These are phyloP conservation scores for Pseudococcus viburni DNA, from an alignment of 2,888 invertebrate genomes.

Conservation along the genomic window DNA sequence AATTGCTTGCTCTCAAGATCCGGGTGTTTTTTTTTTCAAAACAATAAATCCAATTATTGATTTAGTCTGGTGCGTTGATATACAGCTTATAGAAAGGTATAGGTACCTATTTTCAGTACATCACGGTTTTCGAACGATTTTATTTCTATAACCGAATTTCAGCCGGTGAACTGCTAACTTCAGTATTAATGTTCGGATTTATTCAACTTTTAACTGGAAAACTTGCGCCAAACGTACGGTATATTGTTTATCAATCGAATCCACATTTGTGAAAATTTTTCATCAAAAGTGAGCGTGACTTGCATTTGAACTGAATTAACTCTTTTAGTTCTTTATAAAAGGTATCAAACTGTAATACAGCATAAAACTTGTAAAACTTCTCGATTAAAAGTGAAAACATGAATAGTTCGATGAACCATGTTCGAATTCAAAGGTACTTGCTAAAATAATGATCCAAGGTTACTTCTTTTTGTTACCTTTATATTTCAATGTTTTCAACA, in stretches of 20 bases:
- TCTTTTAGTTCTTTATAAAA: background rate
- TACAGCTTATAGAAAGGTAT: background rate
- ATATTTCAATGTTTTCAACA: too few species aligned
- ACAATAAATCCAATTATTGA: background rate
- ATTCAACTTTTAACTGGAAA: constrained; percentile 21
- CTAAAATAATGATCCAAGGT: background rate
- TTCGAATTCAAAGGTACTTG: background rate
- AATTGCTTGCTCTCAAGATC: background rate
- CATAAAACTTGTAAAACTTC: background rate
- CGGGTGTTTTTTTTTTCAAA: background rate
- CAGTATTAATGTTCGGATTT: background rate
- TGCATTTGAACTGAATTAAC: background rate
- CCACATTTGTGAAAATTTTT: constrained; percentile 12
- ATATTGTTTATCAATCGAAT: constrained; percentile 17
- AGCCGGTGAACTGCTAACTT: background rate
- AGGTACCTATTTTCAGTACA: too few species aligned
- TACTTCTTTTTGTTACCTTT: background rate
- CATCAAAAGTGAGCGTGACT: background rate
- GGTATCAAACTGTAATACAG: background rate
- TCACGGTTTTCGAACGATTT: too few species aligned
- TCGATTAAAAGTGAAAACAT: constrained; percentile 25
- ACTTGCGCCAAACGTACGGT: background rate
- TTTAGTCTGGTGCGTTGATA: background rate
- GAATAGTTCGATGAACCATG: background rate
- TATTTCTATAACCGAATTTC: too few species aligned